Percentiles rank a stretch among this genome's conserved stretches.
Evolutionary conservation across 2,797 vertebrate species (phyloP).

Genomic region (Lycodopsis pacificus): DNA sequence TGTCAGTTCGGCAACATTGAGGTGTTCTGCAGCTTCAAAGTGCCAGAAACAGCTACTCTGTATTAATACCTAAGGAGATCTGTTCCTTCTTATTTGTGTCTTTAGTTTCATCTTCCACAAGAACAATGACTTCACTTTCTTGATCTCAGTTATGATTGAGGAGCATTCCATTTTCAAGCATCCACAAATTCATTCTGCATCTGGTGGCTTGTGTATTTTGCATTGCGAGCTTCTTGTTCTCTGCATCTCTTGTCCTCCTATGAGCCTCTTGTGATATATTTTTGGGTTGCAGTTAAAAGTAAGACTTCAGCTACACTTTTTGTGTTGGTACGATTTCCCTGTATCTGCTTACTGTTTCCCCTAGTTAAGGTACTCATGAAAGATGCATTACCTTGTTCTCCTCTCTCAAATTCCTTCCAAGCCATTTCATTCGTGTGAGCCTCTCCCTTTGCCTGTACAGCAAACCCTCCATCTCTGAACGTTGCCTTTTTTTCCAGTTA

Average conservation of each 20-base stretch:
- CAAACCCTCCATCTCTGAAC: neutral
- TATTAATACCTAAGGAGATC: neutral
- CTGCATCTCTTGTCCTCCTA: neutral
- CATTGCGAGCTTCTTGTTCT: neutral
- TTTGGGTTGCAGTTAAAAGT: neutral
- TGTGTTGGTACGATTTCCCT: neutral
- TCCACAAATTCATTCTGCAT: neutral
- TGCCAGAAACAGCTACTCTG: neutral
- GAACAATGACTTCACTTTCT: neutral
- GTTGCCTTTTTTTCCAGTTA: neutral
- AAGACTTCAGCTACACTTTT: neutral
- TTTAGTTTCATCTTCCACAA: constrained; percentile 9
- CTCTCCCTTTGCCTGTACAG: neutral
- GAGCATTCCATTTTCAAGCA: too few species aligned
- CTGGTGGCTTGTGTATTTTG: neutral
- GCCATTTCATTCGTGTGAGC: neutral
- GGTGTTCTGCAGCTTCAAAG: neutral
- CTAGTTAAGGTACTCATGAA: neutral
- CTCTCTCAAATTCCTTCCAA: neutral
- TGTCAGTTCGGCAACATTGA: neutral
- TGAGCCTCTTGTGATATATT: neutral
- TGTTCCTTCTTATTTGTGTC: constrained; percentile 4
- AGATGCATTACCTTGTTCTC: neutral
- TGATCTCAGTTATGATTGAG: neutral
- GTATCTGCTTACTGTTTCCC: neutral